Base-by-base conservation (phyloP, 2,888 invertebrate species). In the Drosophila anceps region DNA sequence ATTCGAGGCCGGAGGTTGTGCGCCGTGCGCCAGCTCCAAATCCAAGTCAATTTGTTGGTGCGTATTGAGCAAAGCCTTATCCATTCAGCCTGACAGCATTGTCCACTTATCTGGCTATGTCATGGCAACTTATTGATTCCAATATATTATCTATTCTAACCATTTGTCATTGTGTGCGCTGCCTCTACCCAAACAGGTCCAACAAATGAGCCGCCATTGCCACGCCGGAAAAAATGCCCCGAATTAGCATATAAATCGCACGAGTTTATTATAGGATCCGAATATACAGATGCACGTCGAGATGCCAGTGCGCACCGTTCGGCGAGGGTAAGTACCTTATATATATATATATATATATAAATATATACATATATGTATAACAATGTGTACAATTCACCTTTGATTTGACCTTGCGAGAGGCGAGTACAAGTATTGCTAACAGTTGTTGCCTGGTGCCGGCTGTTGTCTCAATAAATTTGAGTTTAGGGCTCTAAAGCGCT, bases 161-260 rank as follows among this genome's bases (percentile, higher is more conserved):
- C 78, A 69, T 54, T 46, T 20, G 51, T 48, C 27, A 61, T 43
- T 31, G 20, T 27, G 35, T 27, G 15, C 8, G 7, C 7, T 27
- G n/a, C 1, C 24, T 54, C 27, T 39, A 1, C 51, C 37, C 79
- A 64, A 79, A 93, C 78, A 93, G 93, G 93, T 81, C 86, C 94
- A 80, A 94, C 94, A 67, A 95, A 96, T 94, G 97, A 97, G 93
- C 97, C 97, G 84, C 96, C 96, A 76, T 95, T 97, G 94, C 97
- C 97, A 79, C 95, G 97, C 82, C 95, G 97, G 93, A 97, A 97
- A 95, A 97, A 97, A 94, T 97, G 97, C 93, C 97, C 97, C 54
- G 97, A 97, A 87, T 95, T 97, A 91, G 97, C 97, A 89, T 97
- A 97, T 94, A 96, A 96, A 93, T 96, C 96, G 91, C 96, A 97